Percentiles rank a stretch among this genome's conserved stretches.
phyloP scores from a whole-genome alignment of 2,797 vertebrate genomes.

The Alcedo quadribrachys region DNA sequence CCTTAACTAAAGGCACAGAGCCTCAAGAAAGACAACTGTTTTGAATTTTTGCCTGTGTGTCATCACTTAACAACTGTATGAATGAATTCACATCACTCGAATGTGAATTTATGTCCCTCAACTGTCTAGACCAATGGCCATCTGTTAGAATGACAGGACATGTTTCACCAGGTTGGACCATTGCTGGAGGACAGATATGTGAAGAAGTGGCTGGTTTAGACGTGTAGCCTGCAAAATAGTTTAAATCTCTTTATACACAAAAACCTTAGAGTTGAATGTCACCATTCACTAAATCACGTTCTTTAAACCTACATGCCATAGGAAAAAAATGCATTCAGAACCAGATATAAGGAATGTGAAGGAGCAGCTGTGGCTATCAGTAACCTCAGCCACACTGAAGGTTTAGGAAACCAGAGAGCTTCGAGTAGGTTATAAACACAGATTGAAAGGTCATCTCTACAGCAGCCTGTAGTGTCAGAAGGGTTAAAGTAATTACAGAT shows the following conservation, averaged over 20 bases:
- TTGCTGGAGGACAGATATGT: background rate
- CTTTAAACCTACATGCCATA: background rate
- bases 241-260: background rate
- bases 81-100: background rate
- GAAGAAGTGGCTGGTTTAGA: background rate
- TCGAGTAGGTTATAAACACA: background rate
- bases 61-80: background rate
- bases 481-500: background rate
- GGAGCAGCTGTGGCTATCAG: background rate
- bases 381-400: background rate
- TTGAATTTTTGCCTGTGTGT: background rate
- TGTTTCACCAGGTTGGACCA: background rate
- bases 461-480: background rate
- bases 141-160: background rate
- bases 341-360: background rate
- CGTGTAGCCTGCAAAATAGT: background rate
- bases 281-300: background rate
- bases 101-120: constrained; percentile 4
- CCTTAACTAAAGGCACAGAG: background rate
- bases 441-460: background rate
- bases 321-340: background rate
- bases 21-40: background rate
- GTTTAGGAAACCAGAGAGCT: background rate
- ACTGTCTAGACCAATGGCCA: background rate
- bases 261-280: background rate